A percentile compares a stretch with the other conserved stretches of the same genome.
phyloP scores from a whole-genome alignment of 2,797 vertebrate species.

The Galaxias olidus region DNA sequence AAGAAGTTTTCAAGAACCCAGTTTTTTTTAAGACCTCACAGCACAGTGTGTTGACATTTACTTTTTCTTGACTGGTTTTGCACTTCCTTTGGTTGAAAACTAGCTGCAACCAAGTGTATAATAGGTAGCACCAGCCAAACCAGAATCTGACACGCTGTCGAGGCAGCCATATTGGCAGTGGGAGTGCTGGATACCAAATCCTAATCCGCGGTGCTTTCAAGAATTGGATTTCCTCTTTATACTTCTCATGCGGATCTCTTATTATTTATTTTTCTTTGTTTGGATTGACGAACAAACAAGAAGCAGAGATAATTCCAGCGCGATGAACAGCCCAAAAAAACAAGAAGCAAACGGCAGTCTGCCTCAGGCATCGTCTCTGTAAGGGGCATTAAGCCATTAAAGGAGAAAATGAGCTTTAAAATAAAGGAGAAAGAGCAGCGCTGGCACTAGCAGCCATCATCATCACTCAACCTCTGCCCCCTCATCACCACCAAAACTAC shows the following conservation, averaged over 20 bases:
- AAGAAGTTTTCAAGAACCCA: no score
- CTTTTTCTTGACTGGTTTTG: slow-evolving; percentile 34
- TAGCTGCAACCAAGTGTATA: slow-evolving; percentile 35
- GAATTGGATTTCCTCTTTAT: slow-evolving; percentile 36
- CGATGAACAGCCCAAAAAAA: slow-evolving; percentile 26
- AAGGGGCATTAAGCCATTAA: slow-evolving; percentile 62
- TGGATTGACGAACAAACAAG: slow-evolving; percentile 35
- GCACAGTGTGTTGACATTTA: slow-evolving; percentile 18
- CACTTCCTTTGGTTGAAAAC: slow-evolving; percentile 26
- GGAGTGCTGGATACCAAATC: slow-evolving; percentile 21
- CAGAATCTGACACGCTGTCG: slow-evolving; percentile 22
- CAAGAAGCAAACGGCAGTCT: slow-evolving; percentile 28
- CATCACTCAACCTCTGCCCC: slow-evolving; percentile 39
- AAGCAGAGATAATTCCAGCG: slow-evolving; percentile 35
- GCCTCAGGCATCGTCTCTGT: slow-evolving; percentile 52
- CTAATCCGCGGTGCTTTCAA: slow-evolving; percentile 13
- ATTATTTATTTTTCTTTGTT: slow-evolving; percentile 34
- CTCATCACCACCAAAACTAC: slow-evolving; percentile 45
- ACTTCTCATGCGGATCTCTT: slow-evolving; percentile 27
- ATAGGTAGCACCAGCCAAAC: slow-evolving; percentile 29
- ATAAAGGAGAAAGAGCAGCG: slow-evolving; percentile 28
- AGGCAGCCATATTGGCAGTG: slow-evolving; percentile 2
- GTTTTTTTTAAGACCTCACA: slow-evolving; percentile 23
- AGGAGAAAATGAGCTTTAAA: slow-evolving; percentile 51
- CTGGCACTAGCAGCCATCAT: slow-evolving; percentile 54